Conservation (phyloP, 2,888 invertebrate genomes). For the Chaetogeoica ovagalla region DNA sequence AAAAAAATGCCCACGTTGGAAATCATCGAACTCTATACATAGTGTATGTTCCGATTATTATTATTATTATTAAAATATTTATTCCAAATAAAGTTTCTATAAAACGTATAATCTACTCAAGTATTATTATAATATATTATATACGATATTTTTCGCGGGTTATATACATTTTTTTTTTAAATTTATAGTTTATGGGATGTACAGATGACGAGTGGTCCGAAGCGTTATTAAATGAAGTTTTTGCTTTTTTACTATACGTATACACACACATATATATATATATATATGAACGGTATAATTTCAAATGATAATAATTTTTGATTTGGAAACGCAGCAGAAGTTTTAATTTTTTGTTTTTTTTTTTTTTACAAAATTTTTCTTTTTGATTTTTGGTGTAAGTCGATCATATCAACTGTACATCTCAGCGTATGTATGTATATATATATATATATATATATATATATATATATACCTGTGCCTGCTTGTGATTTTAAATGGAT, state of each 20-base stretch:
- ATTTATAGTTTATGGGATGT: constrained; percentile 25
- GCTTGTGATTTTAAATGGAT: constrained; percentile 21
- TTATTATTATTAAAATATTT: no score
- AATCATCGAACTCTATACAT: no score
- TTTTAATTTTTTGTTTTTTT: no score
- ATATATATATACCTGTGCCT: constrained; percentile 26
- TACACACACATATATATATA: no score
- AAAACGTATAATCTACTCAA: neutral
- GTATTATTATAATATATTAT: constrained; percentile 2
- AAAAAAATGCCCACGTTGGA: no score
- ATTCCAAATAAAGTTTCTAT: neutral
- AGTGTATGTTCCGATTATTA: no score
- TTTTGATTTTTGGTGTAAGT: neutral
- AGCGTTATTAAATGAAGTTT: neutral
- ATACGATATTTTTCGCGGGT: constrained; percentile 36
- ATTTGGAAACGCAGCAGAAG: no score
- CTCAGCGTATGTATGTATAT: neutral
- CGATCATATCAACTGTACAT: constrained; percentile 23
- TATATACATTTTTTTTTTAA: constrained; percentile 42
- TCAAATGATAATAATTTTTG: neutral
- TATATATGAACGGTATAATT: neutral
- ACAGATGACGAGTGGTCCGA: constrained; percentile 7
- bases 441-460: no score
- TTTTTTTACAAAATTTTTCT: neutral
- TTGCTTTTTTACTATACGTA: constrained; percentile 24